Evolutionary conservation across 2,888 invertebrate genomes (phyloP), one percentile per base, ranked within the genome.

Genomic region (Harpalus rufipes): DNA sequence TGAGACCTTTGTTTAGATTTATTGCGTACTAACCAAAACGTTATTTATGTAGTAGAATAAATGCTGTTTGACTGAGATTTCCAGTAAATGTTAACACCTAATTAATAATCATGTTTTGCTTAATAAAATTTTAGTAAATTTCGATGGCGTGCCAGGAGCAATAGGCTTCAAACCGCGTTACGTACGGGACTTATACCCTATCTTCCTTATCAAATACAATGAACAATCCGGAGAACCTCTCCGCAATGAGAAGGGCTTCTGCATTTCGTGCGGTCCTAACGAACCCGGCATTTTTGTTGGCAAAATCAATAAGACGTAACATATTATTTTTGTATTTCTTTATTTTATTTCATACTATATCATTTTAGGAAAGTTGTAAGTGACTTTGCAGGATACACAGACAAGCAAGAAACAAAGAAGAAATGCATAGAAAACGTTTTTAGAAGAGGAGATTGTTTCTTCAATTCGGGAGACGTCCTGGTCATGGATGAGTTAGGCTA

Each of bases 401-500:
- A 93, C 87, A 91, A 93, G 86, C 92, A 92, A 79, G 96, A 95
- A 10, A 95, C 95, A 0, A 92, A 93, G 86, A 95, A 95, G 90
- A 96, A 96, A 90, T 92, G 96, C 84, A 92, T 95, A 51, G 89
- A 90, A 18, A 92, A 96, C 89, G 96, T 96, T 1, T 96, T 98
- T 92, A 91, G 92, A 85, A 93, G 94, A 86, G 98, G 98, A 56
- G 99, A 99, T 91, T 93, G 94, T 81, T 97, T 95, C 87, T 99
- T 99, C 91, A 95, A 98, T 88, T 96, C 97, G 81, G 96, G 96
- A 85, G 99, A 99, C 92, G 94, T 99, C 88, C 91, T 99, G 86
- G 94, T 96, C 58, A 95, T 95, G 92, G 98, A 99, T 90, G 96
- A 98, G 87, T 93, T 96, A n/a, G 98, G 98, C 59, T 98, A 97